Base-by-base conservation (phyloP, 1,140 invertebrate species). In the Carposina sasakii region DNA sequence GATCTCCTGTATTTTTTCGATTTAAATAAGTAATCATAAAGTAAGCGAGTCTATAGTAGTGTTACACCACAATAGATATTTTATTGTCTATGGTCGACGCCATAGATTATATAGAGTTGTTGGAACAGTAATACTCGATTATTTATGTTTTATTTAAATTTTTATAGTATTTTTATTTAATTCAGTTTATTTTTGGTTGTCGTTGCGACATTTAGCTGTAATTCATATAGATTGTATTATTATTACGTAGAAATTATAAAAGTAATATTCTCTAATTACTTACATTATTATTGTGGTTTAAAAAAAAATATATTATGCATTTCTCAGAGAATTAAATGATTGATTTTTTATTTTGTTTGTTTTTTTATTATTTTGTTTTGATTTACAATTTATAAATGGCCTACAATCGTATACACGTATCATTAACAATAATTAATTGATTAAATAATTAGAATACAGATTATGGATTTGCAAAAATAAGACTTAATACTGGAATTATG, bases 101-200 rank as follows among this genome's bases (percentile, higher is more conserved):
- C 77, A 67, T 68, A 71, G 70, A 63, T 48, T 57, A 62, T 67
- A 60, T 69, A 76, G 66, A 71, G 63, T 82, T 78, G 75, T 79
- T 82, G 74, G 73, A 82, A 82, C 76, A 71, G 66, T 82, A 82
- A 82, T 82, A 82, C 78, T 82, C 78, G 75, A 74, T 76, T 82
- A 81, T 81, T 82, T 81, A 81, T 81, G 77, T 81, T 81, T 82
- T 82, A 76, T 76, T 82, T 75, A 77, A 79, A 71, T 68, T 60
- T 56, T 55, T 66, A 62, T 53, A 51, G 52, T 61, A 69, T 72
- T 66, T 62, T 70, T 70, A 69, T 75, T 75, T 72, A 79, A 76
- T 56, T 59, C 52, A 54, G 22, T 53, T 60, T 59, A 52, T 64
- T 49, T 72, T 69, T 56, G 53, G 62, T 75, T 71, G 70, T 81